Conservation (phyloP, 1,140 invertebrate species). For the Saccostrea cuccullata region DNA sequence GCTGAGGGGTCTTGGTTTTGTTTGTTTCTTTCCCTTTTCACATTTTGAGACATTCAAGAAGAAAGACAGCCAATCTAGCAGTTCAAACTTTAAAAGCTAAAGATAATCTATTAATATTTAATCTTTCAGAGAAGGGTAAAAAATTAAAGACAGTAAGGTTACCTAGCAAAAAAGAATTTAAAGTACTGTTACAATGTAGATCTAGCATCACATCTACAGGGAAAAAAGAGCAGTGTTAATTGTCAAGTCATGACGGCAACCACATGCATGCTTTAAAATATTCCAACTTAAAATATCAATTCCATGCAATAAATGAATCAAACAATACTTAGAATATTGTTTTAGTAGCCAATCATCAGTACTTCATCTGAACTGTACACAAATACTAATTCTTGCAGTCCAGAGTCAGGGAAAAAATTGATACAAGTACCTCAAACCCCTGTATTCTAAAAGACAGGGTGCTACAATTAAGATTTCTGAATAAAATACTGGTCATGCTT, state of each 20-base stretch:
- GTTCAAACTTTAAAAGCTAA: slow-evolving; percentile 2
- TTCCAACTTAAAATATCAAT: slow-evolving; percentile 42
- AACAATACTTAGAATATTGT: slow-evolving; percentile 31
- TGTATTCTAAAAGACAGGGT: slow-evolving; percentile 35
- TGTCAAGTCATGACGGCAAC: slow-evolving; percentile 33
- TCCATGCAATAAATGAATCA: slow-evolving; percentile 41
- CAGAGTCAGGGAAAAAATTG: slow-evolving; percentile 3
- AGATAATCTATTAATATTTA: slow-evolving; percentile 18
- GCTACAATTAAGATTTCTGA: background rate
- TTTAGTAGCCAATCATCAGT: slow-evolving; percentile 42
- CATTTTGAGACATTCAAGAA: background rate
- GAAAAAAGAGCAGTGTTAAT: slow-evolving; percentile 22
- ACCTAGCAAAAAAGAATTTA: slow-evolving; percentile 24
- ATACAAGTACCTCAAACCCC: slow-evolving; percentile 18
- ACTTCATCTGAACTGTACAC: slow-evolving; percentile 36
- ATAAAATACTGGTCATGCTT: slow-evolving; percentile 19
- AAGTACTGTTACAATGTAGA: slow-evolving; percentile 36
- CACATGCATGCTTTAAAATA: slow-evolving; percentile 42
- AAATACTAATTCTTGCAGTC: slow-evolving; percentile 27
- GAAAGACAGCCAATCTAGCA: background rate
- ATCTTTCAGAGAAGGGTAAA: background rate
- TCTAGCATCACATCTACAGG: slow-evolving; percentile 10
- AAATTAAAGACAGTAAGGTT: background rate
- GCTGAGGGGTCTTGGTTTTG: background rate
- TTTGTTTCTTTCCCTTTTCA: background rate